Evolutionary conservation across 2,113 vertebrate species (phyloP), one percentile per base, ranked within the genome.

Genomic region (Hemibagrus wyckioides): DNA sequence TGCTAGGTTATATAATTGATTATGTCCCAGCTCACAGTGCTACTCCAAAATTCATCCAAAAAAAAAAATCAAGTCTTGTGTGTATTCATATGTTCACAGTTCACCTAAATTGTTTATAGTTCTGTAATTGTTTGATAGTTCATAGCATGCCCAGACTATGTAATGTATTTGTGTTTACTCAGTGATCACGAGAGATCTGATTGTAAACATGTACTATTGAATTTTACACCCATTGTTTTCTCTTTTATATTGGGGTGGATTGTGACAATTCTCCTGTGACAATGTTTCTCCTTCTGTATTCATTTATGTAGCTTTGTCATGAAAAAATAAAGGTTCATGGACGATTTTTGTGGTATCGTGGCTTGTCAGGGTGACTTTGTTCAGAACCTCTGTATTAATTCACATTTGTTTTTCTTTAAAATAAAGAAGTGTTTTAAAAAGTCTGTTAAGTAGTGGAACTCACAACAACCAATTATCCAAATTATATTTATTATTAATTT

Each of bases 171-270:
- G 88, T 84, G 63, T 81, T 85, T 69, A 30, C 63, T 73, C 86
- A 89, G 88, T 92, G 85, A 82, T 59, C 44, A 25, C n/a, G 77
- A 30, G 57, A 77, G 44, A 86, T 81, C 84, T 88, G 41, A 89
- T 92, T 92, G 92, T 85, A 89, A 87, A 85, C 71, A 81, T 87
- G 85, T 76, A 71, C 11, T 44, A 80, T 81, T 50, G 9, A 84
- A 71, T 79, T 83, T 79, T 79, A 56, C 9, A 41, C 50, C 10
- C 54, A 39, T 39, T 67, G 44, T 52, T 76, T 85, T 84, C 54
- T 33, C 17, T 54, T 82, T 84, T 10, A 56, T 73, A 83, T 83
- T 76, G 44, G 81, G 83, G 80, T 90, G 86, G 21, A 84, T 86
- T 85, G 87, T 85, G 30, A 81, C 14, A 54, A 14, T 73, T 84